phyloP scores from a whole-genome alignment of 2,113 vertebrate species.

The Mus spicilegus region DNA sequence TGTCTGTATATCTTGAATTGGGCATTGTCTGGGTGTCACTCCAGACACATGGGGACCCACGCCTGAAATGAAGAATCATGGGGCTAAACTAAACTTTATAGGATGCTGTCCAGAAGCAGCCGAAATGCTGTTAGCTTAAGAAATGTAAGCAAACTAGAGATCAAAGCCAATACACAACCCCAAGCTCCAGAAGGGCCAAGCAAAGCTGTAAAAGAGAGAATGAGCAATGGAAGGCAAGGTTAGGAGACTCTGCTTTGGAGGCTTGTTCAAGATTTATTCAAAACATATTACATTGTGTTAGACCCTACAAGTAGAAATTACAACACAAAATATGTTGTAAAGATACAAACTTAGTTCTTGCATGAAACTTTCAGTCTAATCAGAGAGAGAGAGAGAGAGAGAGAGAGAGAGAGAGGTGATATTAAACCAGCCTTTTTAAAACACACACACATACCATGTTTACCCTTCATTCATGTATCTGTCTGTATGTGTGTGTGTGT shows the following conservation, averaged over 20 bases:
- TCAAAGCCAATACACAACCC: neutral
- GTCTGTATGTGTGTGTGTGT: neutral
- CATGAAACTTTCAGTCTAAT: conserved; percentile 18
- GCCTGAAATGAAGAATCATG: neutral
- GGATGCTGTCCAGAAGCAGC: conserved; percentile 1
- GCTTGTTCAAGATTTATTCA: conserved; percentile 39
- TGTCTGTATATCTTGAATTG: neutral
- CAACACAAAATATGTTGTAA: conserved; percentile 14
- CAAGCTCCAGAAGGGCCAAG: neutral
- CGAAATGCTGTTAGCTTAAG: neutral
- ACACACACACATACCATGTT: neutral
- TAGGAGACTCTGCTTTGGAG: neutral
- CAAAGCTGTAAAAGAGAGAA: neutral
- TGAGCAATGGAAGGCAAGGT: neutral
- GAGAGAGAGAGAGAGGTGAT: neutral
- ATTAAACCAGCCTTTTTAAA: conserved; percentile 37
- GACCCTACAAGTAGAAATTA: neutral
- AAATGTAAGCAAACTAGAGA: conserved; percentile 7
- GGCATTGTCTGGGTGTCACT: neutral
- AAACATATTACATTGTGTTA: neutral
- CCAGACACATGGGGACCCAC: neutral
- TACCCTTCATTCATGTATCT: neutral
- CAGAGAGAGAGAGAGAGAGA: neutral
- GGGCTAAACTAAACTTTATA: neutral
- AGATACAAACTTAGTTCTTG: neutral